Base-by-base conservation (phyloP, 2,888 invertebrate genomes). In the Drosophila anomalipes region DNA sequence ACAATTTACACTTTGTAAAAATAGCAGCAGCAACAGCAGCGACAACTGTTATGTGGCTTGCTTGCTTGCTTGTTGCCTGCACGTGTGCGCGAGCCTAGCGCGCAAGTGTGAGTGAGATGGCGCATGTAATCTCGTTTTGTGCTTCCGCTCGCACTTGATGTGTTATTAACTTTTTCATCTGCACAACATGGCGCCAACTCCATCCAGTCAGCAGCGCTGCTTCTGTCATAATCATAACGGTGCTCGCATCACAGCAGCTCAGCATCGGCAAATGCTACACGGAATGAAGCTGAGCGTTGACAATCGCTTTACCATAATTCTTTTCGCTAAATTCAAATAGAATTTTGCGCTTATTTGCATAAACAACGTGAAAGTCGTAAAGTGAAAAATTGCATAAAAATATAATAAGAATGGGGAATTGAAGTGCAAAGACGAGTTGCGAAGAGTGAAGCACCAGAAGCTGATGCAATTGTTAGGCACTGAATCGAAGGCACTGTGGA, bases 1-100 rank as follows among this genome's bases (percentile, higher is more conserved):
- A 92, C 91, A 91, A 92, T 93, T 92, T 91, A 91, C 92, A 93
- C 93, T 91, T 86, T 89, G 83, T 91, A 87, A 83, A 87, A 82
- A 61, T 64, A 79, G 71, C 65, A 65, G 53, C 56, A 79, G 61
- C 70, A 80, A 47, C 74, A 69, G 56, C 77, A 63, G 64, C 61
- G 61, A 61, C 74, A 69, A 73, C 66, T 74, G 83, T 82, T 86
- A 82, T 87, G 86, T 77, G 88, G 86, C 83, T 79, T 81, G 88
- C 83, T 79, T 81, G 88, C 83, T 79, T 82, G 88, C 83, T 77
- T 79, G 86, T 82, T 39, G 47, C 47, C 53, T 64, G 86, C 88
- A 88, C 88, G 88, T 88, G 89, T 76, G 59, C 66, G 28, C 44
- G 39, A 26, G 58, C 61, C 54, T 33, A 37, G 16, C 37, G 14